Base-by-base conservation (phyloP, 2,113 vertebrate genomes). In the Cynocephalus volans region DNA sequence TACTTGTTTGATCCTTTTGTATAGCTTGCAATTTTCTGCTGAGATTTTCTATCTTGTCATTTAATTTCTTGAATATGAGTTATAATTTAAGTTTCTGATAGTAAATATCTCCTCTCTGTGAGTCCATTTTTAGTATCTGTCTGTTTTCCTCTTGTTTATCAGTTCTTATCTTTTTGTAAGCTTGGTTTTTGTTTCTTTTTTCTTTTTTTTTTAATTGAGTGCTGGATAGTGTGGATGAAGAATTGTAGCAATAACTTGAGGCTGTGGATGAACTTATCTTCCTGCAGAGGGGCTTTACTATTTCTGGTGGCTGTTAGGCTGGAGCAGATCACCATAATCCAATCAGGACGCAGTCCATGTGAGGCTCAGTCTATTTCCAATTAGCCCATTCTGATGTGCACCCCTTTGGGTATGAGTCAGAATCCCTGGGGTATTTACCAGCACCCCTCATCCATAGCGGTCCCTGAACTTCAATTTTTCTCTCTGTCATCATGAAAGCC, bases 51-150 rank as follows among this genome's bases (percentile, higher is more conserved):
- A 23, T 69, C 60, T 81, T 73, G 5, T 36, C 33, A 88, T 69
- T 72, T 60, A 60, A 67, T 85, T 95, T 95, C 84, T 80, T 91
- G 54, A 88, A 58, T 80, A 19, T 58, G 56, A 67, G 65, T 79
- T 60, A 64, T 56, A 76, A 72, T 69, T 83, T 65, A 81, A 88
- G 19, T 72, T 73, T 58, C 58, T 89, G 17, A 48, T 73, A 26
- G 28, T 72, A 93, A 79, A 79, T 80, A 45, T 79, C 33, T 67
- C 8, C 11, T 76, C 19, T 69, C 41, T 77, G 8, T 69, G 45
- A 88, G 3, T 88, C 52, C 45, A 19, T 60, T 82, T 81, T 82
- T 89, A 31, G 70, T 31, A 33, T 21, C n/a, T 77, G 24, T 36
- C 18, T 31, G 50, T 33, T 52, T 13, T 11, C 28, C 28, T 65